Percentiles rank a stretch among this genome's conserved stretches.
Evolutionary conservation across 2,888 invertebrate genomes (phyloP).

Genomic region (Nycteola revayana): DNA sequence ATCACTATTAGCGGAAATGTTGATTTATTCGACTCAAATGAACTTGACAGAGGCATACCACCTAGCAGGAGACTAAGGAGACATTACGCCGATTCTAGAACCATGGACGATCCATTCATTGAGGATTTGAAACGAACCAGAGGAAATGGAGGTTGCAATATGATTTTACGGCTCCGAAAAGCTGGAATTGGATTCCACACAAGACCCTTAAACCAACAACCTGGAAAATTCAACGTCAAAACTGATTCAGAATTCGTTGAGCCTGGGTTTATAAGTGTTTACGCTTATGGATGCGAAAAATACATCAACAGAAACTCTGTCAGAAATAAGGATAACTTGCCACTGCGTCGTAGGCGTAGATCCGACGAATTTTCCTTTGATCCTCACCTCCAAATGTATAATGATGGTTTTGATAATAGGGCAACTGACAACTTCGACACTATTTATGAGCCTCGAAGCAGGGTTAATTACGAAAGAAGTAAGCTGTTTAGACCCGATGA

Average conservation of each 20-base stretch:
- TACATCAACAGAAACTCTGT: constrained; percentile 71
- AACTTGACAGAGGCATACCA: constrained; percentile 59
- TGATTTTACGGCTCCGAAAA: constrained; percentile 88
- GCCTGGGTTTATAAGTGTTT: constrained; percentile 92
- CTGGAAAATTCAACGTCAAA: constrained; percentile 87
- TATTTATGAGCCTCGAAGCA: constrained; percentile 58
- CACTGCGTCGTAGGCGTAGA: constrained; percentile 54
- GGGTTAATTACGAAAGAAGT: constrained; percentile 71
- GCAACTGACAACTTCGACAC: constrained; percentile 59
- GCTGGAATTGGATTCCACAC: constrained; percentile 91
- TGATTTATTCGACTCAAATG: constrained; percentile 78
- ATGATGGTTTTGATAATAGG: constrained; percentile 47
- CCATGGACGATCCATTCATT: constrained; percentile 47
- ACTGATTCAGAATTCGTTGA: constrained; percentile 93
- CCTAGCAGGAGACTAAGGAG: constrained; percentile 52
- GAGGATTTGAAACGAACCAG: constrained; percentile 58
- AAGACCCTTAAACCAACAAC: constrained; percentile 85
- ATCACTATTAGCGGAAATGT: constrained; percentile 90
- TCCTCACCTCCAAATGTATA: constrained; percentile 43
- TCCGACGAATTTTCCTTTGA: constrained; percentile 73
- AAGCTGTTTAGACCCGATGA: constrained; percentile 77
- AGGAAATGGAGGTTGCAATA: constrained; percentile 85
- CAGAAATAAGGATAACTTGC: constrained; percentile 62
- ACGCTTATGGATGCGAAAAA: constrained; percentile 90
- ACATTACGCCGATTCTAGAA: constrained; percentile 64